Conservation (phyloP, 2,797 vertebrate species). For the Schizopygopsis malacanthus region DNA sequence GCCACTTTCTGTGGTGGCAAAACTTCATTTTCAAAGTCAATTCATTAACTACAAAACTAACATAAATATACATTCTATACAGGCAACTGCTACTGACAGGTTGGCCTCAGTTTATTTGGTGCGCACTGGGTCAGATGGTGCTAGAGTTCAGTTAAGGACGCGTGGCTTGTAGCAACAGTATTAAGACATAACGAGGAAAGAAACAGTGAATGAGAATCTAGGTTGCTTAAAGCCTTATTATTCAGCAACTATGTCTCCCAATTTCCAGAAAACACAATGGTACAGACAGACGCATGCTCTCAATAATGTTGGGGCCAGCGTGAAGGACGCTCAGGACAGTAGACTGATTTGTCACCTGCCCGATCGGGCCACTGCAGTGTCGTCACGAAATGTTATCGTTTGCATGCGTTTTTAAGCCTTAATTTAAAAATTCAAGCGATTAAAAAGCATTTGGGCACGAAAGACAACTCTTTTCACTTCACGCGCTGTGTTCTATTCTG, state of each 20-base stretch:
- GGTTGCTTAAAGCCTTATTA: slow-evolving; percentile 2
- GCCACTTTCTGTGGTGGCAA: background rate
- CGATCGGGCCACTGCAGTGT: too few species aligned
- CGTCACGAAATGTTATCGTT: too few species aligned
- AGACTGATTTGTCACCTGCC: too few species aligned
- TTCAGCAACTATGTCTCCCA: slow-evolving; percentile 16
- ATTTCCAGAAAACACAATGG: slow-evolving; percentile 4
- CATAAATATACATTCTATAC: background rate
- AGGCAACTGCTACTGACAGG: background rate
- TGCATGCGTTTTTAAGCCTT: too few species aligned
- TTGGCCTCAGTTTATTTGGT: background rate
- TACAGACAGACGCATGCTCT: background rate
- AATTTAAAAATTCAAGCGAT: too few species aligned
- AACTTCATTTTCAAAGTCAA: too few species aligned
- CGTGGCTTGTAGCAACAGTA: background rate
- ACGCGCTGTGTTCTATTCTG: too few species aligned
- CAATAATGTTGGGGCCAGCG: too few species aligned
- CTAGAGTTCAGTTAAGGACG: background rate
- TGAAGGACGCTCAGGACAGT: too few species aligned
- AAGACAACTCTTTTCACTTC: too few species aligned
- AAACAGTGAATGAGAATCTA: background rate
- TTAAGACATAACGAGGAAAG: slow-evolving; percentile 12
- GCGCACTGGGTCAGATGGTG: background rate
- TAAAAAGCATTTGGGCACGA: too few species aligned
- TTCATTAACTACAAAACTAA: too few species aligned